phyloP scores from a whole-genome alignment of 2,888 invertebrate genomes.

The Patella pellucida region DNA sequence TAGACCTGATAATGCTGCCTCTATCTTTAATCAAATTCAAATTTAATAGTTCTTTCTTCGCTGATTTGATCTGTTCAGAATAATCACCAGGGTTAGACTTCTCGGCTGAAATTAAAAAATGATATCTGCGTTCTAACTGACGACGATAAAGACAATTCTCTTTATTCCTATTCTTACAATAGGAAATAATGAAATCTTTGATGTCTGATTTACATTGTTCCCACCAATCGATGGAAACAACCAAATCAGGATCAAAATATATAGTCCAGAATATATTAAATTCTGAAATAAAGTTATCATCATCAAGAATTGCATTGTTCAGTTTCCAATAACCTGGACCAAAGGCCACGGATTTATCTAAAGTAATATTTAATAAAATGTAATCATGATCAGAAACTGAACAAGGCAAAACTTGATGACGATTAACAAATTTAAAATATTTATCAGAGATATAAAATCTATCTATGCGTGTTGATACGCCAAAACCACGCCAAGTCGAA shows the following conservation, averaged over 20 bases:
- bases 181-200: neutral
- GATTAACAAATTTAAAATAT: neutral
- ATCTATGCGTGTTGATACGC: neutral
- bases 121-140: neutral
- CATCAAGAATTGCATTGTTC: neutral
- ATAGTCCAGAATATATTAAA: neutral
- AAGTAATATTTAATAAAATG: neutral
- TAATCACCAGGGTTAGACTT: neutral
- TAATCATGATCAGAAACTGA: neutral
- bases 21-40: neutral
- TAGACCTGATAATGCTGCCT: neutral
- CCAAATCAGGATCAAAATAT: neutral
- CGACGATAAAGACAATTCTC: neutral
- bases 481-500: neutral
- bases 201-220: neutral
- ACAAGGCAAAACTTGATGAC: slow-evolving; percentile 3
- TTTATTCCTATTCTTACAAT: neutral
- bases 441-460: neutral
- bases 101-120: neutral
- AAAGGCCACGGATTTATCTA: neutral
- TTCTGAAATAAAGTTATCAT: neutral
- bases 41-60: slow-evolving; percentile 2
- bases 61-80: neutral
- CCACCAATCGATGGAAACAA: neutral
- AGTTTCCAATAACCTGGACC: neutral